A percentile compares a stretch with the other conserved stretches of the same genome.
These are phyloP conservation scores for Daktulosphaira vitifoliae DNA, from an alignment of 1,140 invertebrate species.

Conservation along the genomic window DNA sequence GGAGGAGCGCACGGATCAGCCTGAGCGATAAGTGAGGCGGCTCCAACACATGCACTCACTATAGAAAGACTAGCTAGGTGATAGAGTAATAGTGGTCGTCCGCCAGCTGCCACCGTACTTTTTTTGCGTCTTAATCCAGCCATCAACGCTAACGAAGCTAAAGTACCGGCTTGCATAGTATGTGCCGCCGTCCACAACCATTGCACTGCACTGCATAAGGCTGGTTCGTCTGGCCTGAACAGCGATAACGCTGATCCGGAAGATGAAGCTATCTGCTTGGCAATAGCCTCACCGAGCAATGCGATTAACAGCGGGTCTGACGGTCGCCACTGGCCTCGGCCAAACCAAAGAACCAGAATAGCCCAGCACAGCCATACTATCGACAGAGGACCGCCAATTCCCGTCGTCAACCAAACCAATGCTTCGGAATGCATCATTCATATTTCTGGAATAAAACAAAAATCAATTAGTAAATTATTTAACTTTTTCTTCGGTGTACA, in stretches of 20 bases:
- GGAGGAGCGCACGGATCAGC: conserved; percentile 39
- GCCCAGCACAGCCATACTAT: conserved; percentile 47
- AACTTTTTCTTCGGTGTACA: too few relatives aligned
- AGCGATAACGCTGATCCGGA: conserved; percentile 47
- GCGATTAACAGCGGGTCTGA: conserved; percentile 50
- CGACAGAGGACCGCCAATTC: conserved; percentile 48
- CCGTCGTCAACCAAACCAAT: conserved; percentile 48
- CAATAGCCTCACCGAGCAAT: conserved; percentile 45
- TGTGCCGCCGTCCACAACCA: conserved; percentile 48
- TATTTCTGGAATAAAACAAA: conserved; percentile 28
- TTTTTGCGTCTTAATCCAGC: conserved; percentile 11
- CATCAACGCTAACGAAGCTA: conserved; percentile 47
- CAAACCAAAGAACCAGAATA: conserved; percentile 48
- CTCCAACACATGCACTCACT: conserved; percentile 47
- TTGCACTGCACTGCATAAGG: conserved; percentile 45
- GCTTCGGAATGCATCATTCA: conserved; percentile 46
- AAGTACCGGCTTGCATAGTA: conserved; percentile 48
- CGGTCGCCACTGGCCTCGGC: conserved; percentile 47
- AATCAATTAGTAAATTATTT: not conserved
- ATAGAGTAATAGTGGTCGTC: conserved; percentile 46
- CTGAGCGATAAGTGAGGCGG: conserved; percentile 45
- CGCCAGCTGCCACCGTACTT: conserved; percentile 3
- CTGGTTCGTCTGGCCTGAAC: conserved; percentile 45
- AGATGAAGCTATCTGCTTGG: conserved; percentile 46
- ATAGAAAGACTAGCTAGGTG: conserved; percentile 49